These are phyloP conservation scores for Agrochola lychnidis DNA, from an alignment of 2,888 invertebrate genomes.

Conservation along the genomic window DNA sequence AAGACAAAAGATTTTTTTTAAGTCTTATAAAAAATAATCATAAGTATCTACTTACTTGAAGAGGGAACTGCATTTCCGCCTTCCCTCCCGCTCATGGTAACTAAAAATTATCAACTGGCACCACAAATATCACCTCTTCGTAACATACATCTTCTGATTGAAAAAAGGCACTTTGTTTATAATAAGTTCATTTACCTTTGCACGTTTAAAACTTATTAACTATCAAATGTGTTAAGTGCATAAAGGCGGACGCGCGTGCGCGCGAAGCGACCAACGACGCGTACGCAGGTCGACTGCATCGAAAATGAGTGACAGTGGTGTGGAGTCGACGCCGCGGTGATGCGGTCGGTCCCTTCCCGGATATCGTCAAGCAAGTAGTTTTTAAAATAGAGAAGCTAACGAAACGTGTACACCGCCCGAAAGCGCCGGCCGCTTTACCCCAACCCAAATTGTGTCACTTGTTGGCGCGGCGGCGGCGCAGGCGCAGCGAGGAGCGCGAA, in stretches of 20 bases:
- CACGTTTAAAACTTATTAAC: constrained; percentile 80
- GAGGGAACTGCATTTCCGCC: constrained; percentile 90
- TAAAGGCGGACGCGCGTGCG: constrained; percentile 84
- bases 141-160: constrained; percentile 84
- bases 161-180: constrained; percentile 80
- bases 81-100: constrained; percentile 89
- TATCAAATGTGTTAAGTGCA: constrained; percentile 83
- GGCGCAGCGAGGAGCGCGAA: constrained; percentile 72
- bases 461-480: constrained; percentile 76
- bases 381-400: constrained; percentile 90
- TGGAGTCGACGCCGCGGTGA: constrained; percentile 79
- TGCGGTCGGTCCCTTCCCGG: constrained; percentile 89
- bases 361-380: constrained; percentile 88
- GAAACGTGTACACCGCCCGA: constrained; percentile 89
- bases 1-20: constrained; percentile 17
- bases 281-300: constrained; percentile 90
- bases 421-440: constrained; percentile 89
- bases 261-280: constrained; percentile 87
- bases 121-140: constrained; percentile 88
- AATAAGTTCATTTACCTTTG: constrained; percentile 77
- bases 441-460: constrained; percentile 88
- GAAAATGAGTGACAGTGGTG: constrained; percentile 85
- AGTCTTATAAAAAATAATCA: constrained; percentile 68
- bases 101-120: constrained; percentile 82
- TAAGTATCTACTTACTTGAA: constrained; percentile 85